Evolutionary conservation across 2,797 vertebrate species (phyloP).

Genomic region (Protonibea diacanthus): DNA sequence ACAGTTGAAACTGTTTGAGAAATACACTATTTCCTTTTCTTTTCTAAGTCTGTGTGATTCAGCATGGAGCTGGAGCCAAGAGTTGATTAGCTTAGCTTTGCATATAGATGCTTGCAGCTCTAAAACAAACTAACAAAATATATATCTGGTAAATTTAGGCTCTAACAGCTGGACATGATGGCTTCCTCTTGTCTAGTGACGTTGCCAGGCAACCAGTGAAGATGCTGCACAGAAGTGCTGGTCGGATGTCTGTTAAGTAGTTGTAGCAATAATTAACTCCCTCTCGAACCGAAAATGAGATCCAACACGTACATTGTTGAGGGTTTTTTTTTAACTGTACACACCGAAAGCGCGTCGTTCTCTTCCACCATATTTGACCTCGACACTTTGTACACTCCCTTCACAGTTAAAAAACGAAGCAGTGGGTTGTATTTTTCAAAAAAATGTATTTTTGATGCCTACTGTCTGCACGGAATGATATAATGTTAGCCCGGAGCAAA

Average conservation of each 20-base stretch:
- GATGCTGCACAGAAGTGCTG: no score
- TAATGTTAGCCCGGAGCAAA: no score
- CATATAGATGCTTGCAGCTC: background rate
- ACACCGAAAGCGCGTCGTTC: no score
- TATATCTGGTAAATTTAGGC: background rate
- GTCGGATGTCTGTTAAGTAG: background rate
- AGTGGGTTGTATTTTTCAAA: no score
- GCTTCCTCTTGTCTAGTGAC: background rate
- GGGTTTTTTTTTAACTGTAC: background rate
- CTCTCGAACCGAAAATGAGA: background rate
- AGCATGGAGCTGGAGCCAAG: background rate
- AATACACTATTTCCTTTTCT: background rate
- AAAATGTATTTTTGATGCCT: no score
- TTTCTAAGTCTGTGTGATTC: background rate
- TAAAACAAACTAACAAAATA: background rate
- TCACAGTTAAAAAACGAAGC: no score
- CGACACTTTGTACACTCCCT: no score
- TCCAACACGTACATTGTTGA: background rate
- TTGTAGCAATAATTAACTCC: background rate
- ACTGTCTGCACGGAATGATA: no score
- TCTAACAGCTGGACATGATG: background rate
- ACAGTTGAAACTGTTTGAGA: slow-evolving; percentile 5
- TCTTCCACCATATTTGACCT: no score
- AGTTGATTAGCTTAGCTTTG: background rate
- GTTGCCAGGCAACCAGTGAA: no score